Percentiles rank a stretch among this genome's conserved stretches.
These are phyloP conservation scores for Clanis bilineata DNA, from an alignment of 2,888 invertebrate genomes.

Conservation along the genomic window DNA sequence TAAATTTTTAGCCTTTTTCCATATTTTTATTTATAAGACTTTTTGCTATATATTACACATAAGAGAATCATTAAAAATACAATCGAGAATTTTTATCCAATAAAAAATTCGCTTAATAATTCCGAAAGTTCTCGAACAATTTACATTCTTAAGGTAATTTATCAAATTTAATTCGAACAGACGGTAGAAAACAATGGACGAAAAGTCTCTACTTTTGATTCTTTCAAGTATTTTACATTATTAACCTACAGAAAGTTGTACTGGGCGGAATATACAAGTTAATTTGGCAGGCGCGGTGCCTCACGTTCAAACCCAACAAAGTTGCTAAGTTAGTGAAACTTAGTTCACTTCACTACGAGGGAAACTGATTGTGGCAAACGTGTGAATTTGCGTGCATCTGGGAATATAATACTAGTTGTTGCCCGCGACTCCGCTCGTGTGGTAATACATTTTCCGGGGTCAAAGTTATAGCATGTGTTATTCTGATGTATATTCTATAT, in stretches of 20 bases:
- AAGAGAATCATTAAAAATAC: not conserved
- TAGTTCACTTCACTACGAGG: not conserved
- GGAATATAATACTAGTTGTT: not conserved
- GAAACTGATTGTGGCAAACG: not conserved
- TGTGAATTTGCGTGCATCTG: not conserved
- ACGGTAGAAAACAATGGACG: not conserved
- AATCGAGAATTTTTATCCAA: not conserved
- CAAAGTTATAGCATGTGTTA: too few species aligned
- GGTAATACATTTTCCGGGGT: too few species aligned
- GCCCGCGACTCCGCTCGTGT: too few species aligned
- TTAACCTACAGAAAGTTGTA: conserved; percentile 18
- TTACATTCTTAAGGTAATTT: not conserved
- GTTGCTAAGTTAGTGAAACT: not conserved
- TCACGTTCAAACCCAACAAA: conserved; percentile 16
- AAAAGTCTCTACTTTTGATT: conserved; percentile 15
- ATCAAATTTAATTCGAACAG: not conserved
- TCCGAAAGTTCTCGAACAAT: not conserved
- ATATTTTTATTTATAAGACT: too few species aligned
- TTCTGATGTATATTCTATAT: too few species aligned
- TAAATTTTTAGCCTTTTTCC: too few species aligned
- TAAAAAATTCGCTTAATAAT: not conserved
- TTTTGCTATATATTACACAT: too few species aligned
- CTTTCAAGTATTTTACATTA: conserved; percentile 10
- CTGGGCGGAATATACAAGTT: conserved; percentile 20
- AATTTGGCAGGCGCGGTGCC: conserved; percentile 16